Percentiles rank a stretch among this genome's conserved stretches.
These are phyloP conservation scores for Caloenas nicobarica DNA, from an alignment of 2,113 vertebrate genomes.

Conservation along the genomic window DNA sequence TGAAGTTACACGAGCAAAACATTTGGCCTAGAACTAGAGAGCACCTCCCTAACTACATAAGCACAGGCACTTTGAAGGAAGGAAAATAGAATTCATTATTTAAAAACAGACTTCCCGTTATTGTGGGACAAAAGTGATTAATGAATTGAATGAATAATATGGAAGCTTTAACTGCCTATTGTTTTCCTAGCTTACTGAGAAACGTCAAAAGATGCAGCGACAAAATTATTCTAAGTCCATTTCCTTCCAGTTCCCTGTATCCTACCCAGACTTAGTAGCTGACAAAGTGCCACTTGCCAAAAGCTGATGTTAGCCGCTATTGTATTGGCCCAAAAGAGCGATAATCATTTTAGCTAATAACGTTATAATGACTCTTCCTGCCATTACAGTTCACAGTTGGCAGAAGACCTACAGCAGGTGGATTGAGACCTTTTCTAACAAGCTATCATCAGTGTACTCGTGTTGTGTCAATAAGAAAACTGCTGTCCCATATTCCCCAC, in stretches of 20 bases:
- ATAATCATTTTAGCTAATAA: conserved; percentile 36
- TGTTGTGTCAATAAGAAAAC: conserved; percentile 33
- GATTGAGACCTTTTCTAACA: conserved; percentile 26
- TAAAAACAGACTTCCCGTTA: not conserved
- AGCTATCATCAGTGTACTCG: not conserved
- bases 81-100: not conserved
- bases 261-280: not conserved
- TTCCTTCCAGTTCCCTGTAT: not conserved
- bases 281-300: conserved; percentile 19
- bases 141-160: not conserved
- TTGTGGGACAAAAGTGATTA: not conserved
- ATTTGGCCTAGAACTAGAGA: not conserved
- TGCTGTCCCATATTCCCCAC: not conserved
- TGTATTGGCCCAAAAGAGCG: not conserved
- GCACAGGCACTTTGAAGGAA: not conserved
- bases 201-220: not conserved
- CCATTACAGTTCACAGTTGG: conserved; percentile 28
- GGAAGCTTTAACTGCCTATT: not conserved
- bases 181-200: not conserved
- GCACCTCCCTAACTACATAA: not conserved
- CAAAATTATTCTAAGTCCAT: not conserved
- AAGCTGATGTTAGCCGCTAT: not conserved
- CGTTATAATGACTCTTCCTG: conserved; percentile 51
- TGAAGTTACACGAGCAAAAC: not conserved
- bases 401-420: conserved; percentile 16